Base-by-base conservation (phyloP, 2,797 vertebrate genomes). In the Lacerta bilineata region DNA sequence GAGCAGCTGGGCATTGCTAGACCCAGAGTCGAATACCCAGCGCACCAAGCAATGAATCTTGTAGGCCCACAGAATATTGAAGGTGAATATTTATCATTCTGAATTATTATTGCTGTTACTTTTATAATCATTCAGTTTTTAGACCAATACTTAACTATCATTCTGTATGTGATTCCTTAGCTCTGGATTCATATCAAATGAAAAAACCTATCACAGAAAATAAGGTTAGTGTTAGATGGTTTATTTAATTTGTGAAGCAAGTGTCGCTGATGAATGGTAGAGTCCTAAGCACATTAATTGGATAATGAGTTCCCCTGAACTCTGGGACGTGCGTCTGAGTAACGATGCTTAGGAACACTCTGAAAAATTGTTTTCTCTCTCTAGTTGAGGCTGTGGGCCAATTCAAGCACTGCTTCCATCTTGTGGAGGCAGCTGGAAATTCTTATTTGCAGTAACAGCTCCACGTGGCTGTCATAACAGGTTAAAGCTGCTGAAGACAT, bases 31-130 rank as follows among this genome's bases (percentile, higher is more conserved):
- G 99, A 99, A 95, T 99, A 99, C 82, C 98, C 98, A 0, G 99
- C 98, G 0, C 99, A 99, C 80, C 98, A 99, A 94, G 99, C 98
- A 88, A 98, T 98, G 59, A 99, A 99, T 93, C 97, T 99, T 1
- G 98, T 98, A 39, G 99, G 99, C 25, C 99, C 99, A 5, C 99
- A 99, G 94, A 99, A 97, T 94, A 99, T 99, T 25, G 98, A 99
- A 97, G 99, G 99, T 98, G 96, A 85, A 66, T 87, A 41, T 91
- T 89, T 91, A 83, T 69, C 68, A 0, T 29, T 84, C 83, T 75
- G 39, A 88, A 2, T 86, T 89, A 8, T 23, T 33, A 39, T 80
- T 2, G 8, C 15, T 8, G 29, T 80, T 61, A 33, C 13, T 15
- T 55, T 33, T 71, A 59, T 59, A 59, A 43, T 74, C 25, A 75